These are phyloP conservation scores for Vanessa cardui DNA, from an alignment of 2,888 invertebrate species.

Conservation along the genomic window DNA sequence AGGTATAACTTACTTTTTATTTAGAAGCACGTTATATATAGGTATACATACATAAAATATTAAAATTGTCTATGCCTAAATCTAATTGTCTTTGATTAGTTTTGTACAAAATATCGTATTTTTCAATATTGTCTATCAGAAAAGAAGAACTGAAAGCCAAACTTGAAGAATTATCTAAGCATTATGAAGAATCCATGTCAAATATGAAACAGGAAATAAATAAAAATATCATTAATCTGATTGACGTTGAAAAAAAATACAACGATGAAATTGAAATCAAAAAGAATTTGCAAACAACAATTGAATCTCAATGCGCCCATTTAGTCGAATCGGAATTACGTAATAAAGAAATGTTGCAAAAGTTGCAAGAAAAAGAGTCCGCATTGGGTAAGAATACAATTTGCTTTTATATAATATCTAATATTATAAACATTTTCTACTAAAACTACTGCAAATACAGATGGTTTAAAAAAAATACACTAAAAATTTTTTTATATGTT, in stretches of 20 bases:
- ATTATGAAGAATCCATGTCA: conserved; percentile 61
- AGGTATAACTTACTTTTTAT: no score
- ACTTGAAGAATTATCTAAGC: conserved; percentile 56
- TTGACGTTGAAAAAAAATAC: conserved; percentile 63
- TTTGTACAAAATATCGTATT: neutral
- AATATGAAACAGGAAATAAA: conserved; percentile 59
- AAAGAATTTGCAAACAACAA: conserved; percentile 51
- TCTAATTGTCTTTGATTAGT: neutral
- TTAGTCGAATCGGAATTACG: conserved; percentile 56
- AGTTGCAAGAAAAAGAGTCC: conserved; percentile 37
- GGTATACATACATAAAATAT: neutral
- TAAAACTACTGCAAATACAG: no score
- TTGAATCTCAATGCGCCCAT: conserved; percentile 53
- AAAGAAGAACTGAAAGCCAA: conserved; percentile 69
- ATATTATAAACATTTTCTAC: no score
- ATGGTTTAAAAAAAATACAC: no score
- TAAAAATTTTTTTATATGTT: no score
- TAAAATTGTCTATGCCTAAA: neutral
- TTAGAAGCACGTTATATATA: no score
- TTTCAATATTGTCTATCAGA: conserved; percentile 46
- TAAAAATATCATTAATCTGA: conserved; percentile 53
- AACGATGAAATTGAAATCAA: conserved; percentile 56
- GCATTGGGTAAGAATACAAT: conserved; percentile 48
- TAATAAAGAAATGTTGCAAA: conserved; percentile 34
- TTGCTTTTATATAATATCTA: neutral